Conservation (phyloP, 2,797 vertebrate genomes). For the Pantherophis vulpinus region DNA sequence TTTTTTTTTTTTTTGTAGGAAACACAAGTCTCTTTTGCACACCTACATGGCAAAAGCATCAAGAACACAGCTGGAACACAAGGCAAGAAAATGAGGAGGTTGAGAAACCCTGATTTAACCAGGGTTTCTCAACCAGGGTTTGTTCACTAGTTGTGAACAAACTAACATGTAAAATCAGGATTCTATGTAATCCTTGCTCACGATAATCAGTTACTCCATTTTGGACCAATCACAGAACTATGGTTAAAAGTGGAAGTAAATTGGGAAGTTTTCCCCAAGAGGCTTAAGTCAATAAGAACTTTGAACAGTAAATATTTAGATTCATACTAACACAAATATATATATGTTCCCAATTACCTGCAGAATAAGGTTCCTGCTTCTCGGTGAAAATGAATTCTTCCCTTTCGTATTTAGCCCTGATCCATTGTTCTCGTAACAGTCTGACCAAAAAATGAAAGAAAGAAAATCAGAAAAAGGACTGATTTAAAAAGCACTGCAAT, state of each 20-base stretch:
- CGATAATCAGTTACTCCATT: not conserved
- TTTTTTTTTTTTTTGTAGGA: accelerated
- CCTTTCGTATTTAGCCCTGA: constrained; percentile 88
- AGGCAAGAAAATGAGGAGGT: not conserved
- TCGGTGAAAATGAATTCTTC: constrained; percentile 83
- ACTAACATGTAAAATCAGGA: not conserved
- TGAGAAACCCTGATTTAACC: not conserved
- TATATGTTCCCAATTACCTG: constrained; percentile 73
- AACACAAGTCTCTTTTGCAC: not conserved
- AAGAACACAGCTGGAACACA: not conserved
- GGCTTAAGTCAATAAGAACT: not conserved
- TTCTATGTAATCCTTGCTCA: not conserved
- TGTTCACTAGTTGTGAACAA: not conserved
- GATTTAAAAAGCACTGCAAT: constrained; percentile 25
- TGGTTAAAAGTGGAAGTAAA: not conserved
- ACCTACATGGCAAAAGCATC: not conserved
- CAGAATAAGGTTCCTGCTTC: constrained; percentile 88
- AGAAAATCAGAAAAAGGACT: not conserved
- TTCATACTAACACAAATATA: not conserved
- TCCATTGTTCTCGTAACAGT: constrained; percentile 89
- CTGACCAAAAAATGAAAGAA: constrained; percentile 63
- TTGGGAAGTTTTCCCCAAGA: too few species aligned
- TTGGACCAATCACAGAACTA: not conserved
- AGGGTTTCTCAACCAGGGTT: too few species aligned
- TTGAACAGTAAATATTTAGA: not conserved